These are phyloP conservation scores for Sebastiscus albofasciatus DNA, from an alignment of 2,797 vertebrate species.

Conservation along the genomic window DNA sequence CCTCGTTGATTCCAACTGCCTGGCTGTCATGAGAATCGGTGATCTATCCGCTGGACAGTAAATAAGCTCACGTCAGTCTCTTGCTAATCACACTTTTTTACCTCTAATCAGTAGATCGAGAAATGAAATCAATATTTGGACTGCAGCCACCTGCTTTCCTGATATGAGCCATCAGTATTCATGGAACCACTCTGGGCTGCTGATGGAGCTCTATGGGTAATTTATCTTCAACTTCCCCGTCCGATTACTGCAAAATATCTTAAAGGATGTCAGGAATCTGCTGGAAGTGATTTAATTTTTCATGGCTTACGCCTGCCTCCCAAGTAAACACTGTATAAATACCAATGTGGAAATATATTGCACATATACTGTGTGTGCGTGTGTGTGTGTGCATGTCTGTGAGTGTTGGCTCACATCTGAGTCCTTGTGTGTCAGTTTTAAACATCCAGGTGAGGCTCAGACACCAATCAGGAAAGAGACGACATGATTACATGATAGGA, in stretches of 20 bases:
- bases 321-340: conserved; percentile 28
- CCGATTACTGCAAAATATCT: neutral
- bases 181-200: conserved; percentile 24
- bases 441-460: too few species aligned
- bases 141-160: conserved; percentile 44
- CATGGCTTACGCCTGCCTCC: neutral
- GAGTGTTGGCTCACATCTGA: neutral
- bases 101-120: conserved; percentile 25
- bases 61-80: conserved; percentile 12
- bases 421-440: neutral
- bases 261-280: neutral
- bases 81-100: conserved; percentile 11
- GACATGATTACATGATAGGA: too few species aligned
- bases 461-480: too few species aligned
- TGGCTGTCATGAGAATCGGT: neutral
- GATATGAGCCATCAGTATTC: conserved; percentile 66
- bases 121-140: conserved; percentile 49
- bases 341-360: conserved; percentile 12
- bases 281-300: conserved; percentile 13
- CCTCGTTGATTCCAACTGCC: conserved; percentile 6
- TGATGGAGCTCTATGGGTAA: conserved; percentile 7
- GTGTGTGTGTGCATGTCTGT: neutral
- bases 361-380: neutral
- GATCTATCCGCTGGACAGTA: neutral
- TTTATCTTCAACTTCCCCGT: neutral